phyloP scores from a whole-genome alignment of 2,113 vertebrate species.

The Bos javanicus region DNA sequence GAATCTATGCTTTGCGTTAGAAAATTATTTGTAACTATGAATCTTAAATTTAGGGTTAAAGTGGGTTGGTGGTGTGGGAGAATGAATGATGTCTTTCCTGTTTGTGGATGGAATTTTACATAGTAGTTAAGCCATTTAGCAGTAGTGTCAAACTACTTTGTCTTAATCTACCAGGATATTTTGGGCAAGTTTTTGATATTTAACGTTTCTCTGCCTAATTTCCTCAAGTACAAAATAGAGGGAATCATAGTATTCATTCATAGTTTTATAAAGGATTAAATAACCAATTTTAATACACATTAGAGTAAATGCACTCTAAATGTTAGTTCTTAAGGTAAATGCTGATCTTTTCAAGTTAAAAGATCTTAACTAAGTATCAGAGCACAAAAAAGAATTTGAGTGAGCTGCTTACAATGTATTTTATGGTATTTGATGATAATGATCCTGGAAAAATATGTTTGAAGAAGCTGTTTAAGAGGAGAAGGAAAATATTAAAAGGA shows the following conservation, averaged over 20 bases:
- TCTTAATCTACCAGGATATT: not conserved
- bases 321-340: not conserved
- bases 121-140: not conserved
- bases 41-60: not conserved
- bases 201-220: not conserved
- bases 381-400: not conserved
- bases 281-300: not conserved
- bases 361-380: not conserved
- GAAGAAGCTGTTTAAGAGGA: not conserved
- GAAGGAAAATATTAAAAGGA: not conserved
- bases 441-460: not conserved
- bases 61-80: not conserved
- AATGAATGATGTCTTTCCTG: not conserved
- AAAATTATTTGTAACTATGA: slow-evolving; percentile 1
- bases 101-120: not conserved
- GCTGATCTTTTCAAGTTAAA: not conserved
- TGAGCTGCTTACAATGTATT: not conserved
- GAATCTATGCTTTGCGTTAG: not conserved
- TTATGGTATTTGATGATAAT: not conserved
- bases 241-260: not conserved
- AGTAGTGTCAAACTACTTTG: not conserved
- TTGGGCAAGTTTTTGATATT: not conserved
- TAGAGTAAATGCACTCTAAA: not conserved
- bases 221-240: not conserved
- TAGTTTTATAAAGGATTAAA: not conserved